phyloP scores from a whole-genome alignment of 2,113 vertebrate species.

The Eudyptes chrysolophus region DNA sequence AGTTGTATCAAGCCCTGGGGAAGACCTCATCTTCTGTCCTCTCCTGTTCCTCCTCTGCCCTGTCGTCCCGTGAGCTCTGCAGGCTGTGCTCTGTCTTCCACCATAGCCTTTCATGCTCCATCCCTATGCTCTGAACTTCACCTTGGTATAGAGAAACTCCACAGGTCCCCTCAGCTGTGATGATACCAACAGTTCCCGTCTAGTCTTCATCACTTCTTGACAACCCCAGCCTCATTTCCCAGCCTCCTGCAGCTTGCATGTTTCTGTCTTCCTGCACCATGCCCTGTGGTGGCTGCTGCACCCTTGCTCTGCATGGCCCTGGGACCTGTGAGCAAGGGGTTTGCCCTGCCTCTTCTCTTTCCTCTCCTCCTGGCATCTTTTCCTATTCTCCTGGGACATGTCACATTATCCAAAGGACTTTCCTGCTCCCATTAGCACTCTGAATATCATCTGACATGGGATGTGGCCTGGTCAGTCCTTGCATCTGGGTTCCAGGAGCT shows the following conservation, averaged over 20 bases:
- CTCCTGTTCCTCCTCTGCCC: not conserved
- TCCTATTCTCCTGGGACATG: not conserved
- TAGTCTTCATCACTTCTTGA: not conserved
- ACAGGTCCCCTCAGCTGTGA: not conserved
- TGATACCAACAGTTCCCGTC: not conserved
- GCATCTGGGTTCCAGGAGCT: not conserved
- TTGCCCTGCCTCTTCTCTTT: not conserved
- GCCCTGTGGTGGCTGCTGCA: not conserved
- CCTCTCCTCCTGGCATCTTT: not conserved
- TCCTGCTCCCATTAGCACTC: not conserved
- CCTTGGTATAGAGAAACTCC: not conserved
- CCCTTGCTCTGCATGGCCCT: not conserved
- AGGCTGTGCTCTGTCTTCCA: not conserved
- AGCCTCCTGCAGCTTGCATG: not conserved
- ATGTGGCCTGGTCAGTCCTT: not conserved
- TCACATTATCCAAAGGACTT: not conserved
- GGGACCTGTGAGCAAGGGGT: not conserved
- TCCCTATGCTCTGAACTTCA: not conserved
- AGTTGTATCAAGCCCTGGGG: not conserved
- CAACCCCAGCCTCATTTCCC: not conserved
- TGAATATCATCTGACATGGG: not conserved
- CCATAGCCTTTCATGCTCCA: not conserved
- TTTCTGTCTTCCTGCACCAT: not conserved
- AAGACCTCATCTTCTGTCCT: not conserved
- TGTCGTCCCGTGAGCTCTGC: not conserved